Evolutionary conservation across 2,113 vertebrate species (phyloP), one percentile per base, ranked within the genome.

Genomic region (Podilymbus podiceps): DNA sequence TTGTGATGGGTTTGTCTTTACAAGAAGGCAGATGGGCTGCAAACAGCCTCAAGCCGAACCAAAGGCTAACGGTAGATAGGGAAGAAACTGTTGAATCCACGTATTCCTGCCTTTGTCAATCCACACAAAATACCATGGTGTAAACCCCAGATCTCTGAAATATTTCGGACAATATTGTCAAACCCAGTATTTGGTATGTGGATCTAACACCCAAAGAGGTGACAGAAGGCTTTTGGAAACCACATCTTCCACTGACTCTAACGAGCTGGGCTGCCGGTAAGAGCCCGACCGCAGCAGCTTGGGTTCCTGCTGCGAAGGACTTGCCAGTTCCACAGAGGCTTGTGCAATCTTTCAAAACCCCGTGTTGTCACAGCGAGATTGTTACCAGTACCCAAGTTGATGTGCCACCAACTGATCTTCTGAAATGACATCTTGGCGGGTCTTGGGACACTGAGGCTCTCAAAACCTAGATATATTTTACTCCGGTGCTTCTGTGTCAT

Each of bases 311-410:
- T 67, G 28, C 68, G 59, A 15, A 90, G 22, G 60, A 13, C 25
- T 71, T 50, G 8, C 60, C 1, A 10, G 5, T 74, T 88, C 47
- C 38, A 33, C 38, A 27, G 63, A 67, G 12, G 14, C 53, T 80
- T 46, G 7, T 58, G 25, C 33, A n/a, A 63, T 17, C 64, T 74
- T 71, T 52, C 7, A 5, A 80, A 91, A 75, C 6, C 25, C 25
- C 0, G 0, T 16, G 19, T 28, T 86, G 79, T 55, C 40, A 44
- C 28, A 35, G 73, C 12, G 27, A 53, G 46, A 23, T 42, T 52
- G 30, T 58, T 62, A 62, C 30, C 3, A 0, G 31, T 66, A 53
- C 27, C 60, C 0, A 0, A 64, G 35, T 3, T 67, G 52, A 86
- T 13, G 6, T 50, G 46, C 46, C 56, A 78, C 68, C 33, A 72